Evolutionary conservation across 2,888 invertebrate species (phyloP), one percentile per base, ranked within the genome.

Genomic region (Melanchra persicariae): DNA sequence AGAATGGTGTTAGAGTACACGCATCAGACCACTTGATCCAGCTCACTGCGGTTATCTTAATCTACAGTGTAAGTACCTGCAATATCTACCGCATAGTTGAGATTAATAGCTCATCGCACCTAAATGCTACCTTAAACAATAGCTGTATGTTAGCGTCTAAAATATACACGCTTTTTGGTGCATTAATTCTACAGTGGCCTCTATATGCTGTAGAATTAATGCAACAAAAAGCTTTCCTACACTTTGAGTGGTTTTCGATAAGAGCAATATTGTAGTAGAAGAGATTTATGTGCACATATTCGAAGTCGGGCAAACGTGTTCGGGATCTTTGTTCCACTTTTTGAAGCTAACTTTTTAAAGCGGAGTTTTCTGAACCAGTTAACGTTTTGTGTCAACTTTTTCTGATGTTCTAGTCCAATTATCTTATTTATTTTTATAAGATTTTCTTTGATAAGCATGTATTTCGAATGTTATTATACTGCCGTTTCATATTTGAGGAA

Each of bases 31-130:
- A 82, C 40, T 73, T 59, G 45, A 73, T 79, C 49, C 40, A 10
- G n/a, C 51, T 68, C n/a, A 54, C 40, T 64, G 37, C 45, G 15
- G 79, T 72, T 45, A 72, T 64, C 55, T 70, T 79, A 47, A 68
- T 67, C 43, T 52, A 55, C 52, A 37, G 15, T 45, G 22, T 30
- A 17, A 61, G 58, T 79, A 58, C 43, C 49, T 67, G 63, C 49
- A 51, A 55, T 51, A 73, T 79, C 24, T 65, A 60, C 66, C 58
- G 66, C 52, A 34, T 57, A 71, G 64, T 64, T 64, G 43, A 52
- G 74, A 72, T 79, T 67, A 61, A 72, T 78, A 61, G 63, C 64
- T 51, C 22, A 24, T 54, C 34, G 45, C 10, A 17, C 47, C n/a
- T 22, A 17, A 66, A 67, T 60, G 1, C 43, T 57, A 60, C 22